Evolutionary conservation across 2,113 vertebrate species (phyloP).

Genomic region (Cercopithecus mona): DNA sequence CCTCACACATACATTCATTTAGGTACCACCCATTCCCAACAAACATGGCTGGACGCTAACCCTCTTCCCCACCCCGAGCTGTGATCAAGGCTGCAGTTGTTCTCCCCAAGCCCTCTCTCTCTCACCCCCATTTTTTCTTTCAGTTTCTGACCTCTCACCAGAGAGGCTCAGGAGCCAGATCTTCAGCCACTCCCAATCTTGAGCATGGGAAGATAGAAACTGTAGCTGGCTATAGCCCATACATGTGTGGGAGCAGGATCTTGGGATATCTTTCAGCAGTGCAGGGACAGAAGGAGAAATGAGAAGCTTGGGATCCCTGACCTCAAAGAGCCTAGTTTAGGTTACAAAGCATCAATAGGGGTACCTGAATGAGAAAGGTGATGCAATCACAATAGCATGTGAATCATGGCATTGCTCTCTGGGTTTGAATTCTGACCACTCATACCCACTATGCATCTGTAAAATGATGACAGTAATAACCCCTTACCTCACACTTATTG

Average conservation of each 20-base stretch:
- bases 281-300: neutral
- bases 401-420: neutral
- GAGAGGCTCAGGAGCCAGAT: neutral
- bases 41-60: neutral
- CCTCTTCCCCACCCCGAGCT: neutral
- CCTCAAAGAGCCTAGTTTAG: neutral
- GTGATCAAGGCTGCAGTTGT: neutral
- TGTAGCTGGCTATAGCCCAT: neutral
- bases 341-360: neutral
- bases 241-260: neutral
- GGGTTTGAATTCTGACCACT: neutral
- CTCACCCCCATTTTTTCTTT: neutral
- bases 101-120: neutral
- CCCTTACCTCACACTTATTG: neutral
- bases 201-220: neutral
- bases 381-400: neutral
- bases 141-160: neutral
- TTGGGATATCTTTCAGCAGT: neutral
- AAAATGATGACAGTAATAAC: neutral
- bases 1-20: neutral
- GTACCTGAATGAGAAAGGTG: neutral
- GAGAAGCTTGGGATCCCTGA: neutral
- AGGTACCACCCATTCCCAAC: neutral
- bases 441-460: neutral
- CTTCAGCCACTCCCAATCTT: neutral